Conservation (phyloP, 2,113 vertebrate species). For the Neoarius graeffei region DNA sequence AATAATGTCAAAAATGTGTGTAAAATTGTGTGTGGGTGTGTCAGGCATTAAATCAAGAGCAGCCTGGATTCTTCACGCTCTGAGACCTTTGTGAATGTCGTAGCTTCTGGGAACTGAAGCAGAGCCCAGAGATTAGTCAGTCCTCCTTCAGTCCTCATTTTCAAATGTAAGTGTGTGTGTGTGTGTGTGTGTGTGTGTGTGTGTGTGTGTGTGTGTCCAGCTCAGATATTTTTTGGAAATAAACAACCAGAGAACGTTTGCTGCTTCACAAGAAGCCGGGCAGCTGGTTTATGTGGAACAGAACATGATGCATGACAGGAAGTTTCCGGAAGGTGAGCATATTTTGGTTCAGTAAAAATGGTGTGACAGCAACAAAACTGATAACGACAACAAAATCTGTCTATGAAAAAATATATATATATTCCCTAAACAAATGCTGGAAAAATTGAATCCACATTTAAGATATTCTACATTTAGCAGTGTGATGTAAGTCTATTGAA, state of each 20-base stretch:
- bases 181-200: conserved; percentile 9
- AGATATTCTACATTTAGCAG: not conserved
- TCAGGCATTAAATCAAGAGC: conserved; percentile 30
- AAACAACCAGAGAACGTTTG: not conserved
- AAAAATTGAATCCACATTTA: not conserved
- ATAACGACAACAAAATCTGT: conserved; percentile 3
- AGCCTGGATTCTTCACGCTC: conserved; percentile 28
- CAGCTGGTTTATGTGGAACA: conserved; percentile 18
- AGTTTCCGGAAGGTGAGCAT: not conserved
- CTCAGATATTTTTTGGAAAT: conserved; percentile 3
- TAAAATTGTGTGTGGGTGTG: conserved; percentile 3
- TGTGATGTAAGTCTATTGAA: not conserved
- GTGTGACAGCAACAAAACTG: conserved; percentile 13
- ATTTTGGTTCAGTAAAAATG: conserved; percentile 4
- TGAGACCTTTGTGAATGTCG: conserved; percentile 23
- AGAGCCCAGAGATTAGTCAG: conserved; percentile 24
- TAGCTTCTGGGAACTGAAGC: conserved; percentile 31
- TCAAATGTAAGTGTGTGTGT: not conserved
- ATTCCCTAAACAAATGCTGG: not conserved
- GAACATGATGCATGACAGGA: conserved; percentile 18
- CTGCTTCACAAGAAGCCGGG: not conserved
- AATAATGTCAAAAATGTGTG: not conserved
- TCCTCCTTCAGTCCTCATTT: not conserved
- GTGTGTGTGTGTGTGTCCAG: conserved; percentile 9
- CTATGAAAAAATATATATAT: too few species aligned